A percentile compares a stretch with the other conserved stretches of the same genome.
Evolutionary conservation across 2,797 vertebrate species (phyloP).

Genomic region (Fistularia tabacaria): DNA sequence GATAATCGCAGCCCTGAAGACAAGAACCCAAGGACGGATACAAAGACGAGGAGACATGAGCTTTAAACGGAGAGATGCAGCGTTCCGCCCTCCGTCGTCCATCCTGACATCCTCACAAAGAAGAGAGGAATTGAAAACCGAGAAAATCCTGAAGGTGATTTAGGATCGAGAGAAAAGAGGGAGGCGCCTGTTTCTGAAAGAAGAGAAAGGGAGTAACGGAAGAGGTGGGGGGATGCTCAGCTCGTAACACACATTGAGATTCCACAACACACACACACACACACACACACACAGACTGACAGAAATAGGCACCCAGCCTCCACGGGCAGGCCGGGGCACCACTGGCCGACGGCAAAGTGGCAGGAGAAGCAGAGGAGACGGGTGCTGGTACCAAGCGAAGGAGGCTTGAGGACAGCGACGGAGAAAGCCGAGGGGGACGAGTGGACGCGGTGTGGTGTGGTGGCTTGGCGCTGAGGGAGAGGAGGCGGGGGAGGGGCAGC

Average conservation of each 20-base stretch:
- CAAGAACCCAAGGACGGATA: conserved; percentile 17
- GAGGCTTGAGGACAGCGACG: conserved; percentile 34
- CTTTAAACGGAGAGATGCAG: conserved; percentile 35
- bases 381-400: conserved; percentile 31
- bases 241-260: conserved; percentile 27
- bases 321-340: conserved; percentile 46
- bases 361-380: conserved; percentile 61
- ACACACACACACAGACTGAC: conserved; percentile 17
- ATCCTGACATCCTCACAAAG: conserved; percentile 48
- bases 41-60: conserved; percentile 32
- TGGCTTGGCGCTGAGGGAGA: conserved; percentile 48
- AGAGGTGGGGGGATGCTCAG: conserved; percentile 10
- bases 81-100: conserved; percentile 20
- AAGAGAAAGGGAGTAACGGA: conserved; percentile 30
- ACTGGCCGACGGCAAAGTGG: conserved; percentile 57
- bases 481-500: conserved; percentile 50
- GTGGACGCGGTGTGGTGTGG: conserved; percentile 62
- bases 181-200: conserved; percentile 30
- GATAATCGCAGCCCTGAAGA: conserved; percentile 3
- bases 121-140: background rate
- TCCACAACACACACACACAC: conserved; percentile 1
- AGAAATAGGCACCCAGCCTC: conserved; percentile 47
- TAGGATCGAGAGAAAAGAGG: conserved; percentile 10
- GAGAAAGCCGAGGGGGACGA: conserved; percentile 23
- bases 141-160: background rate